Conservation (phyloP, 92 coral and sea anemone species). For the Parazoanthus atlanticus region DNA sequence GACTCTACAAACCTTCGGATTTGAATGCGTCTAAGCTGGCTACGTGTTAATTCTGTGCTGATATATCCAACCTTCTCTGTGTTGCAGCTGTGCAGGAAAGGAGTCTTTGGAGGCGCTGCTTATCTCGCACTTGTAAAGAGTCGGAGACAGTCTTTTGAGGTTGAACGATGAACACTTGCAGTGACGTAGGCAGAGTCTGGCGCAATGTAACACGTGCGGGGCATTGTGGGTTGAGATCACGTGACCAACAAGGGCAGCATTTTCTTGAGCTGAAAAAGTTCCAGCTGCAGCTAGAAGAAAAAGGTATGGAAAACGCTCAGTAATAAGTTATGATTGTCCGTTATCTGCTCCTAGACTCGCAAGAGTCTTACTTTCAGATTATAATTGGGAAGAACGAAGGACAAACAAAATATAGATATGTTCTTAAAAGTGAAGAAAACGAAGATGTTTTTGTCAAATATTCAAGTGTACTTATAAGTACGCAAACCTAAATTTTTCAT, state of each 20-base stretch:
- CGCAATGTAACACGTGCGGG: background rate
- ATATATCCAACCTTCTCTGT: constrained; percentile 25
- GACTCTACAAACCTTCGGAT: background rate
- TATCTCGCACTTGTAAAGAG: constrained; percentile 19
- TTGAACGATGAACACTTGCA: constrained; percentile 30
- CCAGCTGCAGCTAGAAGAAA: constrained; percentile 23
- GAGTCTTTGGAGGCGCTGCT: background rate
- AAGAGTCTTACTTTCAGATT: too few species aligned
- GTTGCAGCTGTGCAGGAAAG: constrained; percentile 13
- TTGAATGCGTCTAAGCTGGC: background rate
- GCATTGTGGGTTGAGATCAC: constrained; percentile 10
- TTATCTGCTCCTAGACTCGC: too few species aligned
- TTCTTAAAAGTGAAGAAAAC: too few species aligned
- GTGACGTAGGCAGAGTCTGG: constrained; percentile 22
- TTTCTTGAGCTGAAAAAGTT: constrained; percentile 1
- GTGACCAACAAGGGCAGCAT: background rate
- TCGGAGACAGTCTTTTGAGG: constrained; percentile 1
- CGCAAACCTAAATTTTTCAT: background rate
- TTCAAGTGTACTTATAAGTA: too few species aligned
- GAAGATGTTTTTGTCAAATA: too few species aligned
- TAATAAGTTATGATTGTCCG: background rate
- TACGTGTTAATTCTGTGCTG: constrained; percentile 1
- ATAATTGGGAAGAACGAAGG: too few species aligned
- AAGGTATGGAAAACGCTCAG: background rate
- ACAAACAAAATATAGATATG: too few species aligned